phyloP scores from a whole-genome alignment of 2,888 invertebrate genomes.

The Machimus rusticus region DNA sequence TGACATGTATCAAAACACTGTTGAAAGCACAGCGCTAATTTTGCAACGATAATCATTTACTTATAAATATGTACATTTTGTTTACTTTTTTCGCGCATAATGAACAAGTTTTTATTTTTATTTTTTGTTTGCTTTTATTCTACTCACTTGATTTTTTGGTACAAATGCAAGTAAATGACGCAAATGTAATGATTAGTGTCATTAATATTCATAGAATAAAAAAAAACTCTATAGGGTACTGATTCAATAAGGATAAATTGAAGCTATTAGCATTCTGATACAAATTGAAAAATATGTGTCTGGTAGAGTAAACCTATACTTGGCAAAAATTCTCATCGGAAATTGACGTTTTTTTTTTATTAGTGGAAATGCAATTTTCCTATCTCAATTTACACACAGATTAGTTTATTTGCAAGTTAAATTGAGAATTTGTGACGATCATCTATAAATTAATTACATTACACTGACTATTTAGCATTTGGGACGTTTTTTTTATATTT shows the following conservation, averaged over 20 bases:
- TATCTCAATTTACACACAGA: background rate
- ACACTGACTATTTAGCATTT: no score
- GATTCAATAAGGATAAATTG: background rate
- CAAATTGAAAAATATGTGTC: conserved; percentile 2
- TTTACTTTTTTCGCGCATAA: background rate
- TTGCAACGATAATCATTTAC: background rate
- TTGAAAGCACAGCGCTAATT: background rate
- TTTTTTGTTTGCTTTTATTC: background rate
- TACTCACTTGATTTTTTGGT: background rate
- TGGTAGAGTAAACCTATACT: background rate
- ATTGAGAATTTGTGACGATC: background rate
- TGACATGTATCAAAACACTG: background rate
- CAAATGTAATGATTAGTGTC: conserved; percentile 17
- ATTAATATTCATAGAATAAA: conserved; percentile 2
- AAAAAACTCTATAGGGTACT: background rate
- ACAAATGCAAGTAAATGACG: background rate
- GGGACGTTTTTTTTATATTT: no score
- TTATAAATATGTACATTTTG: background rate
- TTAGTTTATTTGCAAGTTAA: background rate
- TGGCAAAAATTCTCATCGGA: background rate
- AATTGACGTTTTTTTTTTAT: background rate
- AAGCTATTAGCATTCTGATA: background rate
- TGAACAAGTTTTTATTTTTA: background rate
- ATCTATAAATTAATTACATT: background rate
- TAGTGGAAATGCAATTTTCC: background rate